Evolutionary conservation across 2,113 vertebrate species (phyloP), one percentile per base, ranked within the genome.

Genomic region (Leptobrachium leishanense): DNA sequence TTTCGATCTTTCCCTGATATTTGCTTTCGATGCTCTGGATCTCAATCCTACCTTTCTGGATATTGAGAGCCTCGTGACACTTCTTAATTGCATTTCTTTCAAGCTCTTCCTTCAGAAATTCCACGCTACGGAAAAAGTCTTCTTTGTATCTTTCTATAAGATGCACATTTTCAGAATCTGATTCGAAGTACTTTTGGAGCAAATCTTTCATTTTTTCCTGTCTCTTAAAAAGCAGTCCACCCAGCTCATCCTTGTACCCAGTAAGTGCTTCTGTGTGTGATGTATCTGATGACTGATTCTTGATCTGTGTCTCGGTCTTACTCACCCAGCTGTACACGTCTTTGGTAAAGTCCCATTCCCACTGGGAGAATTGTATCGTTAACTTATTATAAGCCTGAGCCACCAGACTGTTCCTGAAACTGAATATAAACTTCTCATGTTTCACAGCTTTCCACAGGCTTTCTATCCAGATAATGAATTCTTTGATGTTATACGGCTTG

Each of bases 321-420:
- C 5, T 69, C 8, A 90, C 39, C 89, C 90, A 92, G 43, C 6
- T n/a, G 71, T 91, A 83, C 54, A 90, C 87, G 77, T 88, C 82
- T 43, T 87, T 85, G 63, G 57, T 10, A 3, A 91, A 83, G 6
- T 53, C 63, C 6, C 84, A 77, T 64, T 91, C 83, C 87, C 86
- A 89, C 6, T 85, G 72, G 2, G 84, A 87, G 68, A 81, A 84
- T n/a, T 81, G 76, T 12, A 73, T 12, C 8, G 74, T 70, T 5
- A 85, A 72, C 4, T 84, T 64, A 46, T 68, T 75, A 65, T 85
- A 85, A 59, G 83, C 79, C 46, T 83, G 77, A 2, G 78, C 82
- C 41, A 81, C 69, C 13, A 83, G 67, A 15, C 75, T 81, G 72
- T 83, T 83, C 4, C 50, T 75, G 64, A 83, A 83, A 41, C 79